phyloP scores from a whole-genome alignment of 2,113 vertebrate genomes.

The Formicarius rufipectus region DNA sequence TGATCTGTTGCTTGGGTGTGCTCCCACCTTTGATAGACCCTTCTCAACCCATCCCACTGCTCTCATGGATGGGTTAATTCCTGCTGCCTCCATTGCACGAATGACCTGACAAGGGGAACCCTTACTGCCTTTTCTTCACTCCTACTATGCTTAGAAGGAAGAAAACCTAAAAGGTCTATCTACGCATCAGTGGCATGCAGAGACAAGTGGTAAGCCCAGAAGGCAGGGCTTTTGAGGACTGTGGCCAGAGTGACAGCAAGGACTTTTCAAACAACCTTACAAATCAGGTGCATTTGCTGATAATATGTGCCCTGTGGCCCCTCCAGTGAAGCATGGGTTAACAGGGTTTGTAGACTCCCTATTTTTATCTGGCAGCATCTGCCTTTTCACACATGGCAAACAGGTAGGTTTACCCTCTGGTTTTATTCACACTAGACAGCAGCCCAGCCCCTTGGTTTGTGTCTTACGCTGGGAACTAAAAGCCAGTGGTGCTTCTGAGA shows the following conservation, averaged over 20 bases:
- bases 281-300: neutral
- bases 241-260: neutral
- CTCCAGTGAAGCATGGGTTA: neutral
- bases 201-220: neutral
- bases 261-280: neutral
- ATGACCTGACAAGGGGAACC: neutral
- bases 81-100: neutral
- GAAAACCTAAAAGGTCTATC: neutral
- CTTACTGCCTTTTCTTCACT: neutral
- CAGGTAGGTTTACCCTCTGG: neutral
- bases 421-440: neutral
- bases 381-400: fast-evolving
- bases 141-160: neutral
- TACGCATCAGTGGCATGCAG: neutral
- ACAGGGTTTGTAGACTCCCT: neutral
- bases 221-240: neutral
- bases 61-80: neutral
- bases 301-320: neutral
- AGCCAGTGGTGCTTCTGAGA: neutral
- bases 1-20: neutral
- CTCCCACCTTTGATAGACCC: neutral
- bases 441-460: neutral
- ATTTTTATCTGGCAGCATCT: neutral
- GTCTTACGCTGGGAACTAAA: neutral
- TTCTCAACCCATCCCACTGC: fast-evolving